Evolutionary conservation across 2,797 vertebrate species (phyloP).

Genomic region (Euphonia xanthogaster): DNA sequence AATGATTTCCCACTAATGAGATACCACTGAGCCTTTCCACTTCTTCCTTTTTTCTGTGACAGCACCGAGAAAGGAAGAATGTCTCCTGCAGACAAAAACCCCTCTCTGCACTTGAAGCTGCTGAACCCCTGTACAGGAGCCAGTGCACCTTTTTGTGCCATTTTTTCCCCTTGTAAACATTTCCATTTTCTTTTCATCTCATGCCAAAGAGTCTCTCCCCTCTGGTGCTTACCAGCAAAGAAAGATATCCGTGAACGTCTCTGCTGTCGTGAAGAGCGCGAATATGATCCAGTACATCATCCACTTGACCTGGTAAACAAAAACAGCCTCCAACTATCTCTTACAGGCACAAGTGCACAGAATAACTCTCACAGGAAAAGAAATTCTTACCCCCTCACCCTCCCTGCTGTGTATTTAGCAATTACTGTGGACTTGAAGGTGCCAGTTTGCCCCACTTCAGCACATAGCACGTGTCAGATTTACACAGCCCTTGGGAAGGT

Average conservation of each 20-base stretch:
- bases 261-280: slow-evolving; percentile 92
- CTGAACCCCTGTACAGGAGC: background rate
- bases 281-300: slow-evolving; percentile 99
- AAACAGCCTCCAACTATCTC: background rate
- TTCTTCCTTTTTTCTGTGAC: background rate
- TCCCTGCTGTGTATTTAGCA: background rate
- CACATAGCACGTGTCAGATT: background rate
- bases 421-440: background rate
- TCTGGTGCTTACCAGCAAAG: slow-evolving; percentile 89
- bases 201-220: background rate
- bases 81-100: background rate
- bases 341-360: background rate
- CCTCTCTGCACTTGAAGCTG: background rate
- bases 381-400: background rate
- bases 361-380: background rate
- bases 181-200: background rate
- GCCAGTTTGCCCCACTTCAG: background rate
- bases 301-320: slow-evolving; percentile 91
- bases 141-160: background rate
- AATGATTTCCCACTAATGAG: background rate
- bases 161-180: background rate
- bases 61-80: background rate
- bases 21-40: background rate
- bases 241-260: slow-evolving; percentile 97
- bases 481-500: background rate